Evolutionary conservation across 2,113 vertebrate genomes (phyloP), one percentile per base, ranked within the genome.

Genomic region (Microtus oregoni): DNA sequence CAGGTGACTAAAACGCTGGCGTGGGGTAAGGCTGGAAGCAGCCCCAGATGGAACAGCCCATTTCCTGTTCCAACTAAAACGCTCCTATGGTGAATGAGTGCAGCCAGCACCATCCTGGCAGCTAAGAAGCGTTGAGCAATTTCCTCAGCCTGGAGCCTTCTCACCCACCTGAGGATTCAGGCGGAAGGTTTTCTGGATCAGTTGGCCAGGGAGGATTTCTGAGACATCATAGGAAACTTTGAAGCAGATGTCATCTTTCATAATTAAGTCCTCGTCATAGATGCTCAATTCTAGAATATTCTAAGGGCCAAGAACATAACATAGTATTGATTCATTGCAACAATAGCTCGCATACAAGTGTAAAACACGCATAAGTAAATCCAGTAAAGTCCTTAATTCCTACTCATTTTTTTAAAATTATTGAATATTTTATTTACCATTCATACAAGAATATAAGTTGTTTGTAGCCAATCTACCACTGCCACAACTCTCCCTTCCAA

Each of bases 211-310:
- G 9, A 95, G 97, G 76, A 99, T 94, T 93, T 98, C 98, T 90
- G 98, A 98, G 95, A 98, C 12, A 26, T 99, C 98, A 86, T 98
- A 99, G 86, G 97, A 96, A 87, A 98, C 44, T 47, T 97, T 98
- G 96, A 97, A 98, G 70, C 98, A 98, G 30, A 96, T 92, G 1
- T 98, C 97, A 50, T 99, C 99, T 86, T 95, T 87, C 0, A 96
- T 96, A 50, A 96, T 8, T 55, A 61, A 52, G 61, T 99, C 98
- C 95, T 98, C 98, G 67, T 99, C 98, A 47, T 97, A 98, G 93
- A 99, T 5, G 47, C 95, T 98, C 67, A 99, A 76, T 73, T 99
- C 98, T 85, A 99, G 98, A 97, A 99, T 73, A 55, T 99, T 99
- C 99, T 99, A 86, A 19, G 75, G 76, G 94, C 50, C 73, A 72